Evolutionary conservation across 2,888 invertebrate genomes (phyloP).

Genomic region (Hesperia comma): DNA sequence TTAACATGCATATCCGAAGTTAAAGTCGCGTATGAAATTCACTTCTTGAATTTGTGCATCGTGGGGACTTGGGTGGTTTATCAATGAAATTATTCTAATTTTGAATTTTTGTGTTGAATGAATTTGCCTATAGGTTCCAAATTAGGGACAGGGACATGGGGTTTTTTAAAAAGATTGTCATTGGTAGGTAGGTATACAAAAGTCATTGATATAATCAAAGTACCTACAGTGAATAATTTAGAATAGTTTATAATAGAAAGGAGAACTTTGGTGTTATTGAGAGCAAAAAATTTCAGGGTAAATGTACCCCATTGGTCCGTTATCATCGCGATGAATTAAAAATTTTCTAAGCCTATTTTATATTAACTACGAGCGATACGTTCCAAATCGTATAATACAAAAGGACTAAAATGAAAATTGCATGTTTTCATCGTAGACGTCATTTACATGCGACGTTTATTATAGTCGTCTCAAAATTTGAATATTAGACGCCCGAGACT

Average conservation of each 20-base stretch:
- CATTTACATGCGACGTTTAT: conserved; percentile 6
- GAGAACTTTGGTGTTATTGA: no score
- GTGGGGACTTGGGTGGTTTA: background rate
- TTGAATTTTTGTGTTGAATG: background rate
- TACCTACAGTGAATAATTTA: no score
- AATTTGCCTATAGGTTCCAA: no score
- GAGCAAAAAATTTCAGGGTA: no score
- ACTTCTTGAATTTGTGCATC: conserved; percentile 17
- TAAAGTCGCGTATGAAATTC: conserved; percentile 28
- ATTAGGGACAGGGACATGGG: no score
- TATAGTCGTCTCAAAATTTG: conserved; percentile 44
- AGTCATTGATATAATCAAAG: no score
- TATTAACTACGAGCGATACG: background rate
- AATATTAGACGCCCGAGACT: conserved; percentile 49
- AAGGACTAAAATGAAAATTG: background rate
- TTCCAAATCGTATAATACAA: background rate
- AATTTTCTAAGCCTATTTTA: no score
- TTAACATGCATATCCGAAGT: conserved; percentile 19
- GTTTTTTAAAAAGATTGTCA: no score
- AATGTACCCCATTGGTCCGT: no score
- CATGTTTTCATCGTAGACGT: background rate
- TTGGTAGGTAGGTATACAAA: no score
- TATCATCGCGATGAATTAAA: no score
- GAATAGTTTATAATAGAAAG: no score
- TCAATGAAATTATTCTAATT: background rate